These are phyloP conservation scores for Henricia sp. DNA, from an alignment of 53 echinoderm and acorn worm species.

Conservation along the genomic window DNA sequence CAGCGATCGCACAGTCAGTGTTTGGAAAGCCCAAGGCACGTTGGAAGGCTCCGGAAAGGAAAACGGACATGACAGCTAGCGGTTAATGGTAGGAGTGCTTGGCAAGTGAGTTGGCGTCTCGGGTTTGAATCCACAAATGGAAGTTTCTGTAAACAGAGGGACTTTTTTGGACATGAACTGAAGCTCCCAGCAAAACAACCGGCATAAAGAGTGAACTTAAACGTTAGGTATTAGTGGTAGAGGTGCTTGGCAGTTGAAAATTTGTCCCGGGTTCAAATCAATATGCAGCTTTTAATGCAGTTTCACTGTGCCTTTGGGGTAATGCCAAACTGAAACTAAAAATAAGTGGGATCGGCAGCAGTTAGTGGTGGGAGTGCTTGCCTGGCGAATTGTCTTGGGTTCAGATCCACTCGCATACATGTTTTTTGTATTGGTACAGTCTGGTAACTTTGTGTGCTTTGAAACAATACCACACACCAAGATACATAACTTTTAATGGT, in stretches of 20 bases:
- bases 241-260: background rate
- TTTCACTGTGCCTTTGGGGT: background rate
- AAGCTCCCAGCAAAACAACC: background rate
- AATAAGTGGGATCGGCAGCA: background rate
- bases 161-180: no score
- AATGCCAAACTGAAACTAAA: no score
- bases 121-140: background rate
- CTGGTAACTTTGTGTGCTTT: background rate
- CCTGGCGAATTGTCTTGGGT: background rate
- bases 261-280: background rate
- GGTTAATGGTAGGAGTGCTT: no score
- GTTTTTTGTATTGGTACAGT: background rate
- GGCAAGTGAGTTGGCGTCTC: background rate
- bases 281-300: background rate
- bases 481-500: no score
- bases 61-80: constrained; percentile 16
- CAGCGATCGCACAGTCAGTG: constrained; percentile 92
- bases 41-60: constrained; percentile 6
- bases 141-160: background rate
- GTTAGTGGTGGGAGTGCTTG: background rate
- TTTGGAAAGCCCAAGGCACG: constrained; percentile 75
- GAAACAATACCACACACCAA: background rate
- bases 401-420: background rate
- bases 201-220: background rate
- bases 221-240: background rate